Percentiles rank a stretch among this genome's conserved stretches.
Evolutionary conservation across 2,113 vertebrate genomes (phyloP).

Genomic region (Sterna hirundo): DNA sequence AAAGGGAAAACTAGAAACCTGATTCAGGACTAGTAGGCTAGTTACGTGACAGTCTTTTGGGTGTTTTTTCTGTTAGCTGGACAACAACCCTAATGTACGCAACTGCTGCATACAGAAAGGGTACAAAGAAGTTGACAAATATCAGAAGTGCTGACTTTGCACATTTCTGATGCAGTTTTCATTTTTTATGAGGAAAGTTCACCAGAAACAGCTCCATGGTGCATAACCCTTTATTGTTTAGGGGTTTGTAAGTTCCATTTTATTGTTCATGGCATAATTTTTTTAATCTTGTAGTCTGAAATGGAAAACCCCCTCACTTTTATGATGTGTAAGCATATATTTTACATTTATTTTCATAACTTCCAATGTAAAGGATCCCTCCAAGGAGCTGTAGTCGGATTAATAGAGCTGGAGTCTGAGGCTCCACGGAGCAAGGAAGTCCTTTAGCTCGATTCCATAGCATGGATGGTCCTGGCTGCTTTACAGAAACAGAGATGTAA

Average conservation of each 20-base stretch:
- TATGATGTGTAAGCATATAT: conserved; percentile 16
- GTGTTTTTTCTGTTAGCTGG: neutral
- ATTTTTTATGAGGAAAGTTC: neutral
- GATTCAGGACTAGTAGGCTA: neutral
- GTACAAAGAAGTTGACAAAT: neutral
- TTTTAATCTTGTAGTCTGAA: neutral
- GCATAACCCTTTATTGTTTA: neutral
- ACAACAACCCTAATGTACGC: neutral
- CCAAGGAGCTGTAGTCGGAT: neutral
- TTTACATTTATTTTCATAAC: conserved; percentile 47
- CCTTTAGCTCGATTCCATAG: neutral
- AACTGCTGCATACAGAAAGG: neutral
- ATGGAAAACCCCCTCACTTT: neutral
- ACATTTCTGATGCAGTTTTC: neutral
- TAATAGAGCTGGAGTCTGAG: conserved; percentile 10
- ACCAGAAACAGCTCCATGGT: neutral
- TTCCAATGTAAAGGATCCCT: conserved; percentile 2
- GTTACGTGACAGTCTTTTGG: neutral
- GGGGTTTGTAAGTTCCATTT: conserved; percentile 1
- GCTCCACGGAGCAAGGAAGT: neutral
- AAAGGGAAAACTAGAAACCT: neutral
- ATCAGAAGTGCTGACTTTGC: neutral
- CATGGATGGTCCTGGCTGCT: neutral
- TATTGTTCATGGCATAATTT: neutral
- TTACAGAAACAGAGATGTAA: neutral